These are phyloP conservation scores for Globicephala melas DNA, from an alignment of 2,113 vertebrate species.

Conservation along the genomic window DNA sequence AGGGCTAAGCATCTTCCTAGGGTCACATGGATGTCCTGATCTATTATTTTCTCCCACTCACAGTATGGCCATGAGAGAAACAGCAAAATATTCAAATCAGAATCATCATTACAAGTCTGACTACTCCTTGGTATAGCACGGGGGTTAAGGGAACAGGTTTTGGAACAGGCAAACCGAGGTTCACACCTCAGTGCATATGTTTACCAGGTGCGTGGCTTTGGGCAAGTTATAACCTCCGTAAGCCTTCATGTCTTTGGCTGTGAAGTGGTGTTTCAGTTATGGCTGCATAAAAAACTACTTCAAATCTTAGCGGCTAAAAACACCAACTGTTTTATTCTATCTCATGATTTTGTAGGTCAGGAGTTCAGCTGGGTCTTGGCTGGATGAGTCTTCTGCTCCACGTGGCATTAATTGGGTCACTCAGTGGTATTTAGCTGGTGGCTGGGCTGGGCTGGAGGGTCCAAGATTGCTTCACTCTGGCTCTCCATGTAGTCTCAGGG, in stretches of 20 bases:
- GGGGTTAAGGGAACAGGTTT: background rate
- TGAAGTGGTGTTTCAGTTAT: background rate
- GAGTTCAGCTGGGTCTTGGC: background rate
- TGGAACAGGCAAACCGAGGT: background rate
- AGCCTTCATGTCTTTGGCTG: background rate
- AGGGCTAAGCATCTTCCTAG: background rate
- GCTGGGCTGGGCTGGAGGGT: background rate
- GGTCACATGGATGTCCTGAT: background rate
- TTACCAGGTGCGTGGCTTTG: background rate
- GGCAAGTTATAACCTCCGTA: background rate
- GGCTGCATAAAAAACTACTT: background rate
- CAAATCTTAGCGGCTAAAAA: constrained; percentile 8
- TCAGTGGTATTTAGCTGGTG: background rate
- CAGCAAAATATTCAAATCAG: constrained; percentile 6
- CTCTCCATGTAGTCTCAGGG: background rate
- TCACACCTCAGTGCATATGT: background rate
- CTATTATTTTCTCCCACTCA: background rate
- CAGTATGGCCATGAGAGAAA: background rate
- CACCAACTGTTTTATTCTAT: background rate
- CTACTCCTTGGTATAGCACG: background rate
- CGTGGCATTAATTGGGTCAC: background rate
- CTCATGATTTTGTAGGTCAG: background rate
- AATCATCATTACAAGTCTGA: background rate
- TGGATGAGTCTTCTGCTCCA: background rate
- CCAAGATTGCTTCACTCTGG: background rate